Base-by-base conservation (phyloP, 2,797 vertebrate species). In the Sebastes miniatus region DNA sequence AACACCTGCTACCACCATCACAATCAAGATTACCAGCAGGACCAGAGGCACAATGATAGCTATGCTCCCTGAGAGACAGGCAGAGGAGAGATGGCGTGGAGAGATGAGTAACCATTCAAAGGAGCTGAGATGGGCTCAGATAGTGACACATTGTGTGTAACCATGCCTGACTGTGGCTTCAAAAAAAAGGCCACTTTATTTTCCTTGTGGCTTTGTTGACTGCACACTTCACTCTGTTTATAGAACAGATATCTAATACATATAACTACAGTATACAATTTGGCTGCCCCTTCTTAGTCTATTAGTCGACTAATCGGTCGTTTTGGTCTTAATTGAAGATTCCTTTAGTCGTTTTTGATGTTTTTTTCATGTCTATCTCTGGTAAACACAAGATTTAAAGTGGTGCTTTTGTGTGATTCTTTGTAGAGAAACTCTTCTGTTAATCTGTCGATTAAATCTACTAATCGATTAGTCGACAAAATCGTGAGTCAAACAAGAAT, bases 41-140 rank as follows among this genome's bases (percentile, higher is more conserved):
- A 99, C 97, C 64, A 99, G 96, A 71, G 99, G 99, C 83, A 99
- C 98, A 65, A 99, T 99, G 93, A 99, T 99, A 71, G 99, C 98
- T 76, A 99, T 97, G 92, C 97, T 99, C 89, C 98, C 99, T 99
- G 85, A 69, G 93, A 95, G 61, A 93, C 65, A 86, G 27, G 90
- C 70, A 90, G 50, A 86, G 54, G 77, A 83, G 71, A 91, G 66
- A 78, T 14, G 64, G 61, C 57, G 65, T 29, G 63, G 65, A 76
- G 47, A 50, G 73, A 89, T 88, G 66, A 86, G 47, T 6, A 50
- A 75, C 24, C 43, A 83, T 50, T 81, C 54, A 83, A 79, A 80
- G 27, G n/a, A 69, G 61, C 27, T 36, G 20, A 80, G 77, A 84
- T 68, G 36, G 76, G 14, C 66, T 84, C 75, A 89, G 67, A 74